Base-by-base conservation (phyloP, 2,888 invertebrate species). In the Aplocera efformata region DNA sequence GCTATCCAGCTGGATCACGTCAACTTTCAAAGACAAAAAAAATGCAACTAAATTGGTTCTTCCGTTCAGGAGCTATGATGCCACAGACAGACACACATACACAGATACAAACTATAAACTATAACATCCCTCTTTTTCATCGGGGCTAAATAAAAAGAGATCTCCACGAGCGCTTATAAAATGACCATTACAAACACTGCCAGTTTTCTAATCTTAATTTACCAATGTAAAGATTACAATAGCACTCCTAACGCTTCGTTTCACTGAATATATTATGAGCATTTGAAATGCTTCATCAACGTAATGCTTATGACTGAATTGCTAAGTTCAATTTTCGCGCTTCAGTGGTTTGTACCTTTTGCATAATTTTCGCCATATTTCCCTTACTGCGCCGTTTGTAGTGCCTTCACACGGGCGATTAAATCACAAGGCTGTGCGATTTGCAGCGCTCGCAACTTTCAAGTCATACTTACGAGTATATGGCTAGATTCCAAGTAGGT, bases 301-400 rank as follows among this genome's bases (percentile, higher is more conserved):
- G 41, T 45, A 47, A 41, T 48, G 32, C 26, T 48, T 32, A 27
- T 31, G 36, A 32, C 48, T 40, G 38, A 42, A 45, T 42, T 10
- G 27, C 29, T 41, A 48, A 56, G 48, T 54, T 53, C 27, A 56
- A 56, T 60, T 69, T 66, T 63, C 62, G 56, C 68, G 68, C 61
- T 60, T 60, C 58, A 63, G 42, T 53, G 64, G 59, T 54, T 62
- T 55, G 50, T 65, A 60, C 53, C 55, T 67, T 60, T 65, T 65
- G 72, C 69, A 72, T 75, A 77, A 76, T 71, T 69, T 67, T 49
- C 52, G 39, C 39, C 30, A 9, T 39, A 10, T 27, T 32, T 45
- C 37, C 27, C 32, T 42, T 33, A 31, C 34, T 34, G 28, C 57
- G 54, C 53, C 57, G 55, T 53, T 56, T 43, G 48, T 68, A 63